Evolutionary conservation across 2,888 invertebrate species (phyloP), one percentile per base, ranked within the genome.

Genomic region (Agriopis aurantiaria): DNA sequence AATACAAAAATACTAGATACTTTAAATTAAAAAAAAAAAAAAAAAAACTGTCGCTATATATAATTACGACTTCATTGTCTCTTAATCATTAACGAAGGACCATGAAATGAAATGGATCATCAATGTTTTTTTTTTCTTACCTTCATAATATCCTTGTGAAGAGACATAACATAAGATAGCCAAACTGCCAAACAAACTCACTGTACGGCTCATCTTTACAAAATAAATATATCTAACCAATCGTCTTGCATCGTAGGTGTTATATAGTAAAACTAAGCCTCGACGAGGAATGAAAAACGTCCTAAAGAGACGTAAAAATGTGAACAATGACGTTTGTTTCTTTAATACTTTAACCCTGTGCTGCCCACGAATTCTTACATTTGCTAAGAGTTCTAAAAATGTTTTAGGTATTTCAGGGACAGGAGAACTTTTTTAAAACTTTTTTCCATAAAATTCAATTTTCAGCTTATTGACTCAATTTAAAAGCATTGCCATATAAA

Each of bases 141-240:
- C 85, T 82, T 90, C 88, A 77, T 78, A 82, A 78, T 82, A 85
- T 67, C 87, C 84, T 69, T 88, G 86, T 10, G 84, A 76, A 6
- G 74, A 68, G 11, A 82, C 84, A 79, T 72, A 85, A 58, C 79
- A 80, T 17, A 85, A 55, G 46, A 85, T 45, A 33, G 83, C 40
- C 64, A 83, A 57, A 84, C 52, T 40, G 82, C 43, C 62, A 81
- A 62, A 48, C 82, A 23, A 57, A 79, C 61, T 63, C 74, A 69
- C 40, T 78, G 76, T 40, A 74, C 77, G 61, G 77, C 41, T 76
- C 69, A 76, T 78, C 11, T 64, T 71, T 55, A 66, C 68, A 70
- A 74, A 68, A 78, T 78, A 80, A 64, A 69, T 72, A 48, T 56
- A 64, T 58, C 68, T 66, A 51, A 48, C 6, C 6, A 55, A 33